Conservation (phyloP, 2,113 vertebrate species). For the Neodontobutis hainanensis region DNA sequence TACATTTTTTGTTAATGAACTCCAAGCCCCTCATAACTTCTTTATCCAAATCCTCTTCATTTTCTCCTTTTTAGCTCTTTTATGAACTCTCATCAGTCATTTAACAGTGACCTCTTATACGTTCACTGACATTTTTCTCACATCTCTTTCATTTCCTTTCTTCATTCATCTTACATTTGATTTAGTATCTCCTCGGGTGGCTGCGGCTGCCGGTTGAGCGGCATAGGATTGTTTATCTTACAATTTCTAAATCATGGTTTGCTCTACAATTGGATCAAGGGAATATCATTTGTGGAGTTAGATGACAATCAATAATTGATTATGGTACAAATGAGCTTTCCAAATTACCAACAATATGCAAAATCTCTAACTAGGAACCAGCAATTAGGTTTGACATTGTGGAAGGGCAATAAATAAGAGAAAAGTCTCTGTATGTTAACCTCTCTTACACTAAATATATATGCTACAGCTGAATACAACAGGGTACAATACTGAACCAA, state of each 20-base stretch:
- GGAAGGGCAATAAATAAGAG: neutral
- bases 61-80: slow-evolving; percentile 18
- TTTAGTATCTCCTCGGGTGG: slow-evolving; percentile 18
- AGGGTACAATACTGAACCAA: neutral
- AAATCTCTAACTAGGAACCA: slow-evolving; percentile 22
- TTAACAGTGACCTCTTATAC: neutral
- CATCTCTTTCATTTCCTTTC: neutral
- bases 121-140: neutral
- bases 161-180: slow-evolving; percentile 40
- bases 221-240: slow-evolving; percentile 52
- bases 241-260: slow-evolving; percentile 24
- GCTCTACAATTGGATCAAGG: slow-evolving; percentile 4
- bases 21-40: neutral
- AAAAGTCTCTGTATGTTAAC: too few relatives aligned
- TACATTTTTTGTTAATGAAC: slow-evolving; percentile 40
- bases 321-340: slow-evolving; percentile 39
- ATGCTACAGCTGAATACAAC: neutral
- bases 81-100: neutral
- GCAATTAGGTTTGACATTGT: slow-evolving; percentile 16
- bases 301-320: slow-evolving; percentile 56
- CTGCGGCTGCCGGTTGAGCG: neutral
- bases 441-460: neutral
- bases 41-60: slow-evolving; percentile 1
- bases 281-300: slow-evolving; percentile 33
- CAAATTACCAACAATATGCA: slow-evolving; percentile 33